These are phyloP conservation scores for Drosophila fuyamai DNA, from an alignment of 1,140 invertebrate genomes.

Conservation along the genomic window DNA sequence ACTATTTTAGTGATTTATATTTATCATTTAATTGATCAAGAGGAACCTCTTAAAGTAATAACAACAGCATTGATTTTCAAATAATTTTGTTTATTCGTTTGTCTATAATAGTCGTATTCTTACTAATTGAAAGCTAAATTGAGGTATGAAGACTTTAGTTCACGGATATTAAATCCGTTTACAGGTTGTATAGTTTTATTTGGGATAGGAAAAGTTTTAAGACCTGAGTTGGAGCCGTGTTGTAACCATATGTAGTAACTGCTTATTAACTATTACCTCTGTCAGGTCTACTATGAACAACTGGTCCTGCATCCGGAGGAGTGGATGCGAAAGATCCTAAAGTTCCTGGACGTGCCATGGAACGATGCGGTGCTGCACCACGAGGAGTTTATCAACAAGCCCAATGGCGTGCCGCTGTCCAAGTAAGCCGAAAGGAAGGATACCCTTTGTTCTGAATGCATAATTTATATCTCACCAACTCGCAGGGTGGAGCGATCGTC, in stretches of 20 bases:
- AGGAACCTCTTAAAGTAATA: no score
- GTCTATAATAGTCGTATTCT: no score
- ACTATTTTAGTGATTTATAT: no score
- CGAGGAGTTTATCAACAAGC: slow-evolving; percentile 98
- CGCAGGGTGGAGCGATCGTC: slow-evolving; percentile 97
- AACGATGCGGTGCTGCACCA: slow-evolving; percentile 98
- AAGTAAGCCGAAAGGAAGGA: slow-evolving; percentile 89
- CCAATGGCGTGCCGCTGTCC: slow-evolving; percentile 95
- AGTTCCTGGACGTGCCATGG: slow-evolving; percentile 97
- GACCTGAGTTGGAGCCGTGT: no score
- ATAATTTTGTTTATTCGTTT: no score
- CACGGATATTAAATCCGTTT: no score
- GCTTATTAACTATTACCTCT: neutral
- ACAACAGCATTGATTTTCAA: no score
- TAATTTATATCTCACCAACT: neutral
- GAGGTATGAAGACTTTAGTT: no score
- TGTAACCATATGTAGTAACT: neutral
- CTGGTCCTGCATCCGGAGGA: slow-evolving; percentile 96
- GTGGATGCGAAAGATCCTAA: slow-evolving; percentile 95
- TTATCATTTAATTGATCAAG: no score
- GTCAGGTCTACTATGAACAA: slow-evolving; percentile 95
- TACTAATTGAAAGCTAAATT: no score
- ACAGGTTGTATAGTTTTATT: no score
- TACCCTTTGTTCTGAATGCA: neutral
- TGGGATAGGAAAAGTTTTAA: no score